A percentile compares a stretch with the other conserved stretches of the same genome.
Evolutionary conservation across 2,113 vertebrate genomes (phyloP).

Genomic region (Meles meles): DNA sequence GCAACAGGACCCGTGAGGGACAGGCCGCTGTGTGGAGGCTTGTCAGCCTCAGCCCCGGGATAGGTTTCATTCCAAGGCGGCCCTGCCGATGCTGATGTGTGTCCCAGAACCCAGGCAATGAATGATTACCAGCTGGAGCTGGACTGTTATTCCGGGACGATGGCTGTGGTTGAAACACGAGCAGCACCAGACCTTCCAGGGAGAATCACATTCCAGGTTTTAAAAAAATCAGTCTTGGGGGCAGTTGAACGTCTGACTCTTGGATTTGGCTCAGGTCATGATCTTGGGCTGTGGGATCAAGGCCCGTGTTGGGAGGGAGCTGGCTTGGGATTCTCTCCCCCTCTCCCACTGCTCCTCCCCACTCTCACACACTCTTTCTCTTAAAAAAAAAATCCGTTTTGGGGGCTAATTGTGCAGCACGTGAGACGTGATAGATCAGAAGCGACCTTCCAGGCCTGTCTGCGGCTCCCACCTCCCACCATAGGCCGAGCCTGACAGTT

Average conservation of each 20-base stretch:
- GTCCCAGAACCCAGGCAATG: neutral
- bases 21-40: neutral
- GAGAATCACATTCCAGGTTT: neutral
- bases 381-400: too few species aligned
- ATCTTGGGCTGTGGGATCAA: neutral
- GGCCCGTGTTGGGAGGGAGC: neutral
- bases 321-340: neutral
- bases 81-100: neutral
- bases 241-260: neutral
- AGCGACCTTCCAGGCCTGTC: neutral
- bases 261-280: neutral
- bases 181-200: neutral
- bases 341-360: neutral
- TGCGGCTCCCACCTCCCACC: neutral
- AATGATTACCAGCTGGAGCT: neutral
- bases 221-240: neutral
- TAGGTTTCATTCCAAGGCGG: too few species aligned
- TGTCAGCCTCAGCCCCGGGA: neutral
- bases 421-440: neutral
- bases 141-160: neutral
- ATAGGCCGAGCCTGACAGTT: neutral
- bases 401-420: neutral
- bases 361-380: neutral
- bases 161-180: neutral
- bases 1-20: neutral